phyloP scores from a whole-genome alignment of 2,797 vertebrate species.

The Neosalanx taihuensis region DNA sequence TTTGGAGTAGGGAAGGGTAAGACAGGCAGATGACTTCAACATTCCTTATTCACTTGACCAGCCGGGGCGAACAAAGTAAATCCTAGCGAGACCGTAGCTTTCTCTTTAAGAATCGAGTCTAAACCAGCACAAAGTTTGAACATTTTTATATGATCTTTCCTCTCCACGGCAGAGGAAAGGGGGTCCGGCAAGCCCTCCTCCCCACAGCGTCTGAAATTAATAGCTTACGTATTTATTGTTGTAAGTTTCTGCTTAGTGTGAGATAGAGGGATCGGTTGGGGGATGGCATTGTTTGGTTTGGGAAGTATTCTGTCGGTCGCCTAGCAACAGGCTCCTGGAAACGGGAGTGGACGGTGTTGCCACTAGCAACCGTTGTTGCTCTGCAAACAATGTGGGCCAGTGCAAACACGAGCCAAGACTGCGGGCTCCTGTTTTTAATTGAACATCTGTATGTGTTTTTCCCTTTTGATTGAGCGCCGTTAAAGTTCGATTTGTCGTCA shows the following conservation, averaged over 20 bases:
- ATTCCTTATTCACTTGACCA: conserved; percentile 46
- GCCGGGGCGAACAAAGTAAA: conserved; percentile 44
- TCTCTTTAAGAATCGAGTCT: conserved; percentile 44
- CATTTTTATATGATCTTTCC: conserved; percentile 51
- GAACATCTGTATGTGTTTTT: conserved; percentile 93
- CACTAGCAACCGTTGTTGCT: conserved; percentile 94
- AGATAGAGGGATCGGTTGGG: conserved; percentile 82
- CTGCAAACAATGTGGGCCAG: conserved; percentile 92
- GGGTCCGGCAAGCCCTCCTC: conserved; percentile 54
- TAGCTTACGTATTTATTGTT: conserved; percentile 86
- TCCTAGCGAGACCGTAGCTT: conserved; percentile 28
- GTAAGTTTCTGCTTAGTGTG: conserved; percentile 84
- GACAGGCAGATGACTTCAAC: conserved; percentile 60
- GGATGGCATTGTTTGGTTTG: conserved; percentile 98
- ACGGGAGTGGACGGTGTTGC: conserved; percentile 88
- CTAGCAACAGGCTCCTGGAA: conserved; percentile 88
- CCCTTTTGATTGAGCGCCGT: conserved; percentile 69
- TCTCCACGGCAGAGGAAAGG: conserved; percentile 64
- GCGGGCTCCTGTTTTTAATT: conserved; percentile 81
- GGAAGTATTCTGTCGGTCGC: conserved; percentile 92
- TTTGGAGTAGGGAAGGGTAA: conserved; percentile 54
- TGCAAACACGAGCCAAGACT: conserved; percentile 83
- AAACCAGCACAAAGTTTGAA: conserved; percentile 50
- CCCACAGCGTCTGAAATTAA: conserved; percentile 77
- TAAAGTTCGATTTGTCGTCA: conserved; percentile 58